These are phyloP conservation scores for Rhingia campestris DNA, from an alignment of 2,888 invertebrate genomes.

Conservation along the genomic window DNA sequence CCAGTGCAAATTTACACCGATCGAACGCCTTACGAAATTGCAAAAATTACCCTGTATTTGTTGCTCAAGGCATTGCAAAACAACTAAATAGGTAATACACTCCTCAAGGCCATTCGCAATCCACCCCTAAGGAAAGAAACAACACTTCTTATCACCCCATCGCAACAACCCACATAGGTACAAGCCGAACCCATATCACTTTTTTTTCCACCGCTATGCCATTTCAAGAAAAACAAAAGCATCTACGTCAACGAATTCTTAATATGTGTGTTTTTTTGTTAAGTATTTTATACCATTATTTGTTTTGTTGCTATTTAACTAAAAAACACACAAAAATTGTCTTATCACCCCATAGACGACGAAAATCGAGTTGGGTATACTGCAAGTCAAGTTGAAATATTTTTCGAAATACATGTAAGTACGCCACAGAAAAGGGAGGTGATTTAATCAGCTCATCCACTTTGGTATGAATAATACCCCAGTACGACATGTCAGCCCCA, in stretches of 20 bases:
- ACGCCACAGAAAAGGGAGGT: conserved; percentile 8
- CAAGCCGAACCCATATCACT: neutral
- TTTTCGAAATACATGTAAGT: neutral
- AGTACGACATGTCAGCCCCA: neutral
- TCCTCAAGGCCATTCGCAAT: conserved; percentile 32
- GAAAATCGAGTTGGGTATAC: conserved; percentile 8
- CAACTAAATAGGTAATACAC: neutral
- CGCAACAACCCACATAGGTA: conserved; percentile 12
- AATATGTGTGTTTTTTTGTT: neutral
- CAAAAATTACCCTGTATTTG: neutral
- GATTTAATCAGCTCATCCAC: conserved; percentile 47
- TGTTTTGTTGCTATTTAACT: no score
- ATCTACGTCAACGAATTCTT: conserved; percentile 25
- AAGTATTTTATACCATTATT: no score
- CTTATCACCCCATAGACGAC: conserved; percentile 11
- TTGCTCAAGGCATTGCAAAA: conserved; percentile 6
- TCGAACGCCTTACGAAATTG: conserved; percentile 13
- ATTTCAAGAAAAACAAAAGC: conserved; percentile 36
- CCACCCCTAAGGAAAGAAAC: conserved; percentile 10
- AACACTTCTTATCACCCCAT: conserved; percentile 26
- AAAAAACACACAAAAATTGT: neutral
- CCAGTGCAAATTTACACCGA: neutral
- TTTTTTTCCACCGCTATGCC: conserved; percentile 4
- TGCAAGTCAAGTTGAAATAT: conserved; percentile 4
- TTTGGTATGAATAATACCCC: conserved; percentile 22